Base-by-base conservation (phyloP, 2,888 invertebrate genomes). In the Mythimna lalbum region DNA sequence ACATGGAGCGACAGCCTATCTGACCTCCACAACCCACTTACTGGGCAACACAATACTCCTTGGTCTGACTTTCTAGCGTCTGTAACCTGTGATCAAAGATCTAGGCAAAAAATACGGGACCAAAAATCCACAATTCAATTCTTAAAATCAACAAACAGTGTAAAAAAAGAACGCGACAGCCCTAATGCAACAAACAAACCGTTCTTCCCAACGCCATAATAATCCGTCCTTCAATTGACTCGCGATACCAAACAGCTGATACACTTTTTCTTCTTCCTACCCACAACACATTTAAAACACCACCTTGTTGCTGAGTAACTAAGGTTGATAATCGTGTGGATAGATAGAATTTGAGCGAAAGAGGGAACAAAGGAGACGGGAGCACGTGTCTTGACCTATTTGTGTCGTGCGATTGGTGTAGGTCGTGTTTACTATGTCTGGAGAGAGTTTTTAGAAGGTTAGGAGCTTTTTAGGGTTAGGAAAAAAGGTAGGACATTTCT, bases 301-400 rank as follows among this genome's bases (percentile, higher is more conserved):
- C 55, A 70, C 76, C 66, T 78, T 76, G 23, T 52, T 23, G 1
- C 1, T n/a, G 9, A 12, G 2, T 3, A 1, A 5, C 27, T 67
- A 81, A 70, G 76, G 84, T 67, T 65, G 75, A 60, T 70, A 79
- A 76, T 84, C 64, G 73, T 76, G 23, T 79, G 56, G 57, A 50
- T 63, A 73, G 65, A 57, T 73, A 50, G 60, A 69, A 39, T 61
- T 31, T 64, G 84, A 83, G 82, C 87, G 87, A 80, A 82, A 86
- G 81, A 83, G 82, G 85, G 86, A 82, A 85, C 86, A 86, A 89
- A 88, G 80, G 85, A 81, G 83, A 78, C 77, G 86, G 88, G 78
- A 85, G 82, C 83, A 84, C 86, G 86, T 87, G 88, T 90, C 92
- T 91, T 92, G 92, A 92, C 92, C 92, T 92, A 92, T 85, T 90